These are phyloP conservation scores for Drosophila punjabiensis DNA, from an alignment of 1,140 invertebrate genomes.

Conservation along the genomic window DNA sequence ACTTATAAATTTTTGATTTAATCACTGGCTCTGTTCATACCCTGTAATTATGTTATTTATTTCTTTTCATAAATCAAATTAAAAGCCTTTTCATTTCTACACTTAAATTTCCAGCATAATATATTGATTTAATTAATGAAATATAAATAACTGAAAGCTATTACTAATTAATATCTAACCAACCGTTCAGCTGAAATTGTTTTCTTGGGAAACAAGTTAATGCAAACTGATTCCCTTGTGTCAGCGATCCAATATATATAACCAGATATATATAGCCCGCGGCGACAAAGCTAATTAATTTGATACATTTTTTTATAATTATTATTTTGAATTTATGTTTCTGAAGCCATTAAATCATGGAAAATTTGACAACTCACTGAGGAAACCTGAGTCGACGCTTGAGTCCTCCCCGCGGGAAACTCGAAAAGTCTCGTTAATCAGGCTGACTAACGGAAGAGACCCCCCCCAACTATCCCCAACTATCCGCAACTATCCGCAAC, in stretches of 20 bases:
- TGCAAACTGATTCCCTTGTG: slow-evolving; percentile 21
- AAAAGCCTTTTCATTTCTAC: background rate
- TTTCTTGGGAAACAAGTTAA: slow-evolving; percentile 9
- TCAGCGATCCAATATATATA: slow-evolving; percentile 5
- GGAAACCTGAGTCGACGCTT: background rate
- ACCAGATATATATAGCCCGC: background rate
- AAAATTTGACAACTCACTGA: slow-evolving; percentile 25
- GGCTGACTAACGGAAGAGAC: slow-evolving; percentile 63
- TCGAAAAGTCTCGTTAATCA: slow-evolving; percentile 46
- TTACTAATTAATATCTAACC: slow-evolving; percentile 1
- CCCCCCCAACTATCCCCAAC: too few species aligned
- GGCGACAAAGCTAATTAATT: slow-evolving; percentile 10
- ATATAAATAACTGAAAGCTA: background rate
- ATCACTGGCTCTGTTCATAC: too few species aligned
- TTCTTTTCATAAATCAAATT: background rate
- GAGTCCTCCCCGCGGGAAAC: slow-evolving; percentile 5
- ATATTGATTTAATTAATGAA: background rate
- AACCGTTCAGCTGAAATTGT: background rate
- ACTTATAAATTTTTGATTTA: background rate
- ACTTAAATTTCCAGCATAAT: background rate
- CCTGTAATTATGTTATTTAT: background rate
- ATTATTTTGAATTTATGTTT: slow-evolving; percentile 25
- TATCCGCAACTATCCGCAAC: too few species aligned
- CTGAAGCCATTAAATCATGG: slow-evolving; percentile 24
- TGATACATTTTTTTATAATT: slow-evolving; percentile 4